Evolutionary conservation across 2,113 vertebrate genomes (phyloP).

Genomic region (Eonycteris spelaea): DNA sequence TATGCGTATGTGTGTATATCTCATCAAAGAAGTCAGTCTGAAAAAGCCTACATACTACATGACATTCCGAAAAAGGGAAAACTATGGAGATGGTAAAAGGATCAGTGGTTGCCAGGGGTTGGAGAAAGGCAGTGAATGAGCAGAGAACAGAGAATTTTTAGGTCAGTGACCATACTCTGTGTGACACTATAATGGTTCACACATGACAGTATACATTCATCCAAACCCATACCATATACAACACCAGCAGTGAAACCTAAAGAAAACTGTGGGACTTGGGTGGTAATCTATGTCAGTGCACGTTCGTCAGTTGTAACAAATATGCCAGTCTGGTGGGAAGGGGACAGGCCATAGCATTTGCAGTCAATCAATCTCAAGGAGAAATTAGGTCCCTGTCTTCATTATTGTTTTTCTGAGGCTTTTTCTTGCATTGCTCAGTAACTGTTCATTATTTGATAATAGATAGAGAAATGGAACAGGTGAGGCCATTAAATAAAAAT

Average conservation of each 20-base stretch:
- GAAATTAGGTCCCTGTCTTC: neutral
- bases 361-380: neutral
- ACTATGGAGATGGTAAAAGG: neutral
- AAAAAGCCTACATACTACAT: neutral
- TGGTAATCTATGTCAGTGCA: neutral
- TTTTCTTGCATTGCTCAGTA: neutral
- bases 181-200: neutral
- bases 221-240: neutral
- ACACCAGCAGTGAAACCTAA: neutral
- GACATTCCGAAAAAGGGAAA: neutral
- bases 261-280: neutral
- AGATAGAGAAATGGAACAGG: neutral
- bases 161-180: too few species aligned
- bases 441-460: neutral
- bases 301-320: neutral
- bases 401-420: neutral
- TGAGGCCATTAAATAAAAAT: neutral
- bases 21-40: neutral
- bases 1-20: neutral
- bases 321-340: too few species aligned
- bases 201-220: neutral
- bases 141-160: neutral
- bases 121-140: too few species aligned
- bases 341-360: neutral
- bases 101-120: neutral